Evolutionary conservation across 2,113 vertebrate genomes (phyloP), one percentile per base, ranked within the genome.

Genomic region (Cavia porcellus): DNA sequence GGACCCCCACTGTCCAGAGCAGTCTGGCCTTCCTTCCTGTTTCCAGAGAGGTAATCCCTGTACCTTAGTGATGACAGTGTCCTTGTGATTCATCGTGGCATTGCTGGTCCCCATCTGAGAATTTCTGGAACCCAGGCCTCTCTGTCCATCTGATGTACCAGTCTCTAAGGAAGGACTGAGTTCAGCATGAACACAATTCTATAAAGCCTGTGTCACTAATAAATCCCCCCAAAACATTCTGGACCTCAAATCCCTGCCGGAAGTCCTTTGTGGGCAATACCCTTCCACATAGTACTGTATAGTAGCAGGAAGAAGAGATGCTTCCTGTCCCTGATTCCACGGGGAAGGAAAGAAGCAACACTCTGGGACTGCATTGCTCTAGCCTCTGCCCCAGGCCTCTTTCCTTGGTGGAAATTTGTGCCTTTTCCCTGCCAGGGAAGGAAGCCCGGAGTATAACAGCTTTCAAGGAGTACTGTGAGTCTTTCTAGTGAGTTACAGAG

Each of bases 201-300:
- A 25, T 70, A 20, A 52, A 62, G 62, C 13, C 19, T 52, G 12
- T 86, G 64, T 64, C 72, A 9, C 12, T 92, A 59, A 82, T 89
- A 7, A 92, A 64, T 52, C 50, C 13, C 30, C 74, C 77, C 2
- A 86, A 82, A 89, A 50, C 70, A 64, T 52, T 89, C 30, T 57
- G 32, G 83, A 19, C 25, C 28, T 45, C 15, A 17, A 47, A 52
- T n/a, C 45, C 30, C 3, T 5, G 25, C 24, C 62, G 70, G 79
- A 25, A 0, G 70, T 11, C 2, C 52, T 30, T 66, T 6, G 9
- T n/a, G 50, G 30, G 38, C 25, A 79, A 19, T 20, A 42, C 0
- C 25, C 2, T 2, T 13, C 6, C 2, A 0, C 30, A 30, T 10
- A 25, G 4, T 55, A 20, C 38, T 52, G 30, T 12, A 35, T 19